Base-by-base conservation (phyloP, 2,797 vertebrate species). In the Meda fulgida region DNA sequence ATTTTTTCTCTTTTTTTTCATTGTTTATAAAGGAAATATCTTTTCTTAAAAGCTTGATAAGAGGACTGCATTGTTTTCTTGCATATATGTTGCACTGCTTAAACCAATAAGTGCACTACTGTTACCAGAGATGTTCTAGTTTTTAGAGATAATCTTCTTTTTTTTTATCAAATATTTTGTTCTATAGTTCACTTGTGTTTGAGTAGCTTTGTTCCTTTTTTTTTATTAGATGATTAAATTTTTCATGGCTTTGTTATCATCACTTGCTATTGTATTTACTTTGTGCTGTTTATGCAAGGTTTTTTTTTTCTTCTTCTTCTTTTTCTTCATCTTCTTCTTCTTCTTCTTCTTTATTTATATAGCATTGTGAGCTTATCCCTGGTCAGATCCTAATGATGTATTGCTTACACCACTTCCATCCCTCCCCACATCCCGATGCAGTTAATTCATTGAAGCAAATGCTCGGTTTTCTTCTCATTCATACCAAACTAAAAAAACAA, bases 51-150 rank as follows among this genome's bases (percentile, higher is more conserved):
- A 93, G 93, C 93, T 94, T 94, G 93, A 95, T 94, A 95, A 94
- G 94, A 94, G 95, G 95, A 96, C 95, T 96, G 95, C 95, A 95
- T 96, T 94, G 93, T 94, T 95, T 95, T 95, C 92, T 94, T 95
- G 94, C 95, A 94, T 95, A 95, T 95, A 95, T 95, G 95, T 96
- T 96, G 95, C 95, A 96, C 95, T 96, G 95, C 95, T 95, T 95
- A 94, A 95, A 95, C 95, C 95, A 94, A 95, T 94, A 95, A 96
- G 95, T 96, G 95, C 95, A 96, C 95, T 96, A 96, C 95, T 96
- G 95, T 95, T 96, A 95, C 95, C 94, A 95, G 94, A 95, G 93
- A 94, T 94, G 92, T 94, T 94, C 92, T 95, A 95, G 94, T 95
- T 95, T 94, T 94, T 78, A 85, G 87, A 86, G 85, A 73, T 53